phyloP scores from a whole-genome alignment of 2,797 vertebrate species.

The Crenichthys baileyi region DNA sequence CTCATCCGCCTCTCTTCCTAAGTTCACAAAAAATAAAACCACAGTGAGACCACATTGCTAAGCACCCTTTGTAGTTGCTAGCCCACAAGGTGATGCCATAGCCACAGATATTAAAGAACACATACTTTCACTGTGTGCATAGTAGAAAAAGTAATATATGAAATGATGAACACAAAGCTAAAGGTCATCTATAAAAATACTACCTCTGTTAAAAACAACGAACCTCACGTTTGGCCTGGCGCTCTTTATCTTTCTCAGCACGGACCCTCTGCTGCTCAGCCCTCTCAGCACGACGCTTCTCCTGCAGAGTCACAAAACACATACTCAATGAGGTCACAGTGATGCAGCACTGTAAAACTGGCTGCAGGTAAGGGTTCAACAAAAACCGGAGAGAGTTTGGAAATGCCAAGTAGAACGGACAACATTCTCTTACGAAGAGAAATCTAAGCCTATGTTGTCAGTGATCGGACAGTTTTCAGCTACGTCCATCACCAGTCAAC shows the following conservation, averaged over 20 bases:
- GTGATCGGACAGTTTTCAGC: neutral
- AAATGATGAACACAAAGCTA: too few species aligned
- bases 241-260: slow-evolving; percentile 94
- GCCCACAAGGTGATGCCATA: neutral
- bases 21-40: neutral
- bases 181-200: too few species aligned
- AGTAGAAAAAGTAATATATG: too few species aligned
- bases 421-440: neutral
- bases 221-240: slow-evolving; percentile 92
- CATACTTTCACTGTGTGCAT: too few species aligned
- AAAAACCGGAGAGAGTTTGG: neutral
- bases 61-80: neutral
- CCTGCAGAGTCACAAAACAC: slow-evolving; percentile 74
- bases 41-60: neutral
- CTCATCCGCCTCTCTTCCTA: slow-evolving; percentile 94
- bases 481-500: neutral
- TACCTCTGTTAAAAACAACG: slow-evolving; percentile 32
- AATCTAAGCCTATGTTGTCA: neutral
- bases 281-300: slow-evolving; percentile 95
- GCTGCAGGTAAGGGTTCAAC: neutral
- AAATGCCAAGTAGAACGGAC: neutral
- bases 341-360: neutral
- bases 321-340: neutral
- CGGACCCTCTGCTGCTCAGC: slow-evolving; percentile 93
- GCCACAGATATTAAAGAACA: too few species aligned